These are phyloP conservation scores for Castor canadensis DNA, from an alignment of 2,113 vertebrate genomes.

Conservation along the genomic window DNA sequence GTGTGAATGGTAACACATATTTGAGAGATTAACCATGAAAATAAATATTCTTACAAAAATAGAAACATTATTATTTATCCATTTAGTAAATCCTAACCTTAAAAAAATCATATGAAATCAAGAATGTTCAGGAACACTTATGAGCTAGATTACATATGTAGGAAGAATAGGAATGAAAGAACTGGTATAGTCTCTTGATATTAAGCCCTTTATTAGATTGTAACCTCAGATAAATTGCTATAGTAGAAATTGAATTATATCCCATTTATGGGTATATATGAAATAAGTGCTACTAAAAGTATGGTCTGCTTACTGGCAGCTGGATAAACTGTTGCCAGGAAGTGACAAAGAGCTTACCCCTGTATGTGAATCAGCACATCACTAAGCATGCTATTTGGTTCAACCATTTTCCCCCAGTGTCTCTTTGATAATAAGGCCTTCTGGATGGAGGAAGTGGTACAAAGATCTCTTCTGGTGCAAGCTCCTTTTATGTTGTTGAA, in stretches of 20 bases:
- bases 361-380: background rate
- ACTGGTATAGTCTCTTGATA: background rate
- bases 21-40: background rate
- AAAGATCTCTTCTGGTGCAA: background rate
- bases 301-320: background rate
- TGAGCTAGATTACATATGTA: background rate
- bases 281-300: background rate
- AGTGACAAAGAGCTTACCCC: background rate
- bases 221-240: background rate
- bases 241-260: background rate
- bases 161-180: background rate
- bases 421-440: background rate
- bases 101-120: constrained; percentile 22
- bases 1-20: constrained; percentile 17
- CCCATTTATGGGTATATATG: background rate
- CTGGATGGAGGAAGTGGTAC: background rate
- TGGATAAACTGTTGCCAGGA: background rate
- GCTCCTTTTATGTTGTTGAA: background rate
- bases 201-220: background rate
- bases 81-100: constrained; percentile 12
- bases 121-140: constrained; percentile 28
- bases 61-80: background rate
- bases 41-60: constrained; percentile 28
- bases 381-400: background rate
- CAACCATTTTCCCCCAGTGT: background rate